Conservation (phyloP, 2,888 invertebrate genomes). For the Chrysina gloriosa region DNA sequence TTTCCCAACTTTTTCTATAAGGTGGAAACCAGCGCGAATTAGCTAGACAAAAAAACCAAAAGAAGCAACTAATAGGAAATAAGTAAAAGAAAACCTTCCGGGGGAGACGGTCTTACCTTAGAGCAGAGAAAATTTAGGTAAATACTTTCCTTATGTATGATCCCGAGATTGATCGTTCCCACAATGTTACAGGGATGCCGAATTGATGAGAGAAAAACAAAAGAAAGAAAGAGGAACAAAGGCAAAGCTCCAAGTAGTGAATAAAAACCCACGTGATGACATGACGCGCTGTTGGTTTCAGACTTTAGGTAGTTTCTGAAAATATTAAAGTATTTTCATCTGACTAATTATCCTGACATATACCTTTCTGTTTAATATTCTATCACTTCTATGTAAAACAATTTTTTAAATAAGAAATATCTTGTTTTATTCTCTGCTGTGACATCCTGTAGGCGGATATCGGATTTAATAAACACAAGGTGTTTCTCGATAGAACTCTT, state of each 20-base stretch:
- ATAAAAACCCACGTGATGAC: slow-evolving; percentile 2
- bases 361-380: slow-evolving; percentile 37
- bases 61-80: slow-evolving; percentile 81
- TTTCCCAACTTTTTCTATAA: too few species aligned
- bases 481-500: too few species aligned
- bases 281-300: slow-evolving; percentile 12
- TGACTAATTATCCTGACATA: slow-evolving; percentile 13
- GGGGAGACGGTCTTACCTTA: slow-evolving; percentile 84
- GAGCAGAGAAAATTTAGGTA: slow-evolving; percentile 89
- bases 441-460: background rate
- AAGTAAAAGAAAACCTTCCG: slow-evolving; percentile 73
- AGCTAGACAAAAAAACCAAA: slow-evolving; percentile 90
- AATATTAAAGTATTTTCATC: slow-evolving; percentile 28
- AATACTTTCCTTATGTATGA: too few species aligned
- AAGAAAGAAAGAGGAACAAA: slow-evolving; percentile 77
- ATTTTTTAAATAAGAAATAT: slow-evolving; percentile 34
- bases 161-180: too few species aligned
- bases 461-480: too few species aligned
- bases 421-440: background rate
- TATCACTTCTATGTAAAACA: slow-evolving; percentile 40
- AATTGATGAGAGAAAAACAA: slow-evolving; percentile 91
- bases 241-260: slow-evolving; percentile 42
- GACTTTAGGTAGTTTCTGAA: slow-evolving; percentile 2
- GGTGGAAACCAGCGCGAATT: slow-evolving; percentile 96
- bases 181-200: slow-evolving; percentile 80